Evolutionary conservation across 2,888 invertebrate species (phyloP).

Genomic region (Drosophila melanocephala): DNA sequence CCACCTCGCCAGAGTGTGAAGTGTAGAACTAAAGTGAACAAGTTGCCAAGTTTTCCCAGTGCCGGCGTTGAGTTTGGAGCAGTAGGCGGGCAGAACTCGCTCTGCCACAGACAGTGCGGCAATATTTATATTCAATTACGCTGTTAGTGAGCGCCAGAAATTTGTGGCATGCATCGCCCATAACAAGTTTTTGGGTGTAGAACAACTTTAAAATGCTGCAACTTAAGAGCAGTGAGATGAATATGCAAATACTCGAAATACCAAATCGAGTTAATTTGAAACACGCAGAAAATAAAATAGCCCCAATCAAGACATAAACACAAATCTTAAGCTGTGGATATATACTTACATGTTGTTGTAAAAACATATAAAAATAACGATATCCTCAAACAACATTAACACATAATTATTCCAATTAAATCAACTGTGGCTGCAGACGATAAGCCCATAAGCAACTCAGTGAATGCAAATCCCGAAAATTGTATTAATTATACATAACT

Average conservation of each 20-base stretch:
- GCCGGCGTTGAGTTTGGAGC: not conserved
- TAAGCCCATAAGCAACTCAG: not conserved
- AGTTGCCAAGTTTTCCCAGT: constrained; percentile 46
- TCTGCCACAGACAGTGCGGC: constrained; percentile 27
- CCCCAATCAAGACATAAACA: not conserved
- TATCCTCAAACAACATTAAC: not conserved
- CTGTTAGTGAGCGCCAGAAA: constrained; percentile 41
- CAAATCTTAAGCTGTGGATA: not conserved
- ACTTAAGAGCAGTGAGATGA: not conserved
- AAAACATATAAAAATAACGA: not conserved
- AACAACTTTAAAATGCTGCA: constrained; percentile 18
- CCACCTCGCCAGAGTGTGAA: constrained; percentile 45
- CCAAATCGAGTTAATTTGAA: not conserved
- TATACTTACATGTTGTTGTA: not conserved
- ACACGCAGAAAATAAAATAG: not conserved
- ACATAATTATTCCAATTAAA: constrained; percentile 13
- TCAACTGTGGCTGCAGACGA: not conserved
- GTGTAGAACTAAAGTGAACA: constrained; percentile 40
- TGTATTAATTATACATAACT: constrained; percentile 34
- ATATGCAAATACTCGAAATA: not conserved
- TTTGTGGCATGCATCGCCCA: constrained; percentile 20
- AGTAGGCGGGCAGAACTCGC: constrained; percentile 3
- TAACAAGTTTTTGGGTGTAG: not conserved
- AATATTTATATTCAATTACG: constrained; percentile 68
- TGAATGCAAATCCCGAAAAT: constrained; percentile 6